These are phyloP conservation scores for Cancer borealis DNA, from an alignment of 2,888 invertebrate species.

Conservation along the genomic window DNA sequence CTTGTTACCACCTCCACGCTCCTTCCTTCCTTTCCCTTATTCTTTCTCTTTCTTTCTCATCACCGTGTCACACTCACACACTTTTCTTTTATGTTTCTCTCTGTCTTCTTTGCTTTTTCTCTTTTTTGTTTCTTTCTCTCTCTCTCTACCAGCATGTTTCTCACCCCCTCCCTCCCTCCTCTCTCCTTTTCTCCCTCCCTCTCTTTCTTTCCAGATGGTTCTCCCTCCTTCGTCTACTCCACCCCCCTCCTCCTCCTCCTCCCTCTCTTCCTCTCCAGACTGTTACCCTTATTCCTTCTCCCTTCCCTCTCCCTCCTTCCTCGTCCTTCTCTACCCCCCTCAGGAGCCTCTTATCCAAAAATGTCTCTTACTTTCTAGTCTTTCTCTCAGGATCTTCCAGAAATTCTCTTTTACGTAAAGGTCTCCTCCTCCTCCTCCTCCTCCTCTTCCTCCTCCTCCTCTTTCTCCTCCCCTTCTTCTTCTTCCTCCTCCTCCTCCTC, in stretches of 20 bases:
- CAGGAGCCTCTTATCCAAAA: not conserved
- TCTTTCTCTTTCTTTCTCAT: not conserved
- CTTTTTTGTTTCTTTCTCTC: not conserved
- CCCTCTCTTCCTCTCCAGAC: not conserved
- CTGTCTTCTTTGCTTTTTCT: too few species aligned
- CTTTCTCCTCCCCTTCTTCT: not conserved
- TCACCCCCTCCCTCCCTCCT: not conserved
- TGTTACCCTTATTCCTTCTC: not conserved
- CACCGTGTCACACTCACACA: not conserved
- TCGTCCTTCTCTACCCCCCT: not conserved
- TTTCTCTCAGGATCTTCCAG: not conserved
- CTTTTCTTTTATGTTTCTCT: not conserved
- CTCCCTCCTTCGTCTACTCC: not conserved
- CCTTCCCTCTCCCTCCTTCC: not conserved
- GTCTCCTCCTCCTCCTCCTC: not conserved
- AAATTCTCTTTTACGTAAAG: not conserved
- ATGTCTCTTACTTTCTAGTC: constrained; percentile 12
- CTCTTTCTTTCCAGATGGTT: not conserved
- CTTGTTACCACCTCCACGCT: not conserved
- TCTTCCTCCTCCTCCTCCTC: not conserved
- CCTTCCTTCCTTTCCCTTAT: not conserved
- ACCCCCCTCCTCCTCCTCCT: not conserved
- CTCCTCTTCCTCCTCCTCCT: not conserved
- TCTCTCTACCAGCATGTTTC: not conserved
- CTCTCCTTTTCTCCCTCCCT: not conserved